phyloP scores from a whole-genome alignment of 2,888 invertebrate genomes.

The Hirtodrosophila duncani region DNA sequence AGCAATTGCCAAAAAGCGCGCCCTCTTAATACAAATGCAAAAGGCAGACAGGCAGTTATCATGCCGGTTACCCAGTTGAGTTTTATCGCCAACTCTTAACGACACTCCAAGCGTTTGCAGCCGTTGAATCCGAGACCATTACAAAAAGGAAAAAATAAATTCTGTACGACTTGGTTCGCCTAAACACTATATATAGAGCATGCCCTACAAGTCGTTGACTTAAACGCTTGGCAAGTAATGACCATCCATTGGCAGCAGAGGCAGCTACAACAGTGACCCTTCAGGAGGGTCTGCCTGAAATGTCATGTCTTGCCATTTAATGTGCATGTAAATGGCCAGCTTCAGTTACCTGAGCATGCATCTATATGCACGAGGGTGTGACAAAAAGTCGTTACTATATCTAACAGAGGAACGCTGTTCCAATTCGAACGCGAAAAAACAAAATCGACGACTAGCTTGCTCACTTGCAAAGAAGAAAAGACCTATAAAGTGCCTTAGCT shows the following conservation, averaged over 20 bases:
- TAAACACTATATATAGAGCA: no score
- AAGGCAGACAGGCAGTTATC: slow-evolving; percentile 22
- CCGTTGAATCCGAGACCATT: slow-evolving; percentile 24
- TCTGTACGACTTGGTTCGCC: slow-evolving; percentile 9
- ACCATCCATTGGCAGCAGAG: slow-evolving; percentile 47
- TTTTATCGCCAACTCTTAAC: slow-evolving; percentile 67
- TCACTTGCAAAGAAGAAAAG: no score
- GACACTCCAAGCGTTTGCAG: slow-evolving; percentile 57
- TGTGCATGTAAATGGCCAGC: slow-evolving; percentile 69
- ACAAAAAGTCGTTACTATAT: no score
- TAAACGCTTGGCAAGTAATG: slow-evolving; percentile 50
- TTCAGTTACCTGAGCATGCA: no score
- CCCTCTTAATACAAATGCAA: slow-evolving; percentile 15
- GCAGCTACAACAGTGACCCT: slow-evolving; percentile 19
- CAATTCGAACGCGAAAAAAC: no score
- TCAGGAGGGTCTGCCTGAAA: no score
- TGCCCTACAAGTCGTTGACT: slow-evolving; percentile 22
- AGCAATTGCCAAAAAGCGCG: slow-evolving; percentile 23
- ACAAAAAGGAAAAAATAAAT: slow-evolving; percentile 13
- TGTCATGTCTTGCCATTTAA: slow-evolving; percentile 51
- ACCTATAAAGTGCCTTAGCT: no score
- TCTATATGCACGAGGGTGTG: no score
- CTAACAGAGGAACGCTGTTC: no score
- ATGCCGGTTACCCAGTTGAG: slow-evolving; percentile 48
- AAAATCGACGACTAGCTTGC: no score